Base-by-base conservation (phyloP, 2,113 vertebrate species). In the Saimiri boliviensis region DNA sequence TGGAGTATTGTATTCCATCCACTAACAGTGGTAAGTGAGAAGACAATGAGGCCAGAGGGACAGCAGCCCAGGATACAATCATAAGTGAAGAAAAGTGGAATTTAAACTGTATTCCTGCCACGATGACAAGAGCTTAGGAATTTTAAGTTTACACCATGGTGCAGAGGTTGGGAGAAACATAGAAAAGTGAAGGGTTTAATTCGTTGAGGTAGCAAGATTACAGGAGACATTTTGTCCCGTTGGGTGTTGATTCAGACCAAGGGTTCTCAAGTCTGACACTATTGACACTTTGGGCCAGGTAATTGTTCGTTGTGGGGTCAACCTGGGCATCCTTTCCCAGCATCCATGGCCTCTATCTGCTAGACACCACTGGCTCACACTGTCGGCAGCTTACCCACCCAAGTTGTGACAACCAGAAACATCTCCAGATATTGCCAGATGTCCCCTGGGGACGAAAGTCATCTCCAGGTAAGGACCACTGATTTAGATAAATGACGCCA, bases 111-210 rank as follows among this genome's bases (percentile, higher is more conserved):
- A 2, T 40, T 13, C 35, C 63, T 2, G 8, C 14, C 42, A 7
- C 0, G 6, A 40, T 1, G 32, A 0, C 1, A 16, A 79, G 76
- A 58, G 30, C 63, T 21, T 8, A 0, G 14, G 73, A 25, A 9
- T 35, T 13, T 2, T 14, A 42, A 7, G 37, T 3, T 3, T 8
- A 23, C 20, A 2, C 0, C 17, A 11, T 12, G 2, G 23, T 91
- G 19, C 60, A 42, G 76, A 42, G 89, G 11, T 21, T 14, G 32
- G 71, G 73, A 49, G 16, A 20, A 19, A 21, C 16, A 16, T 0
- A 20, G 91, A 2, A 47, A 35, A 13, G 45, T 8, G 3, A 63
- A 54, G 45, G 9, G 8, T 7, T 25, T 30, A 1, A 42, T 30
- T 40, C 54, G 32, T 10, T 17, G 9, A 73, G 60, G 23, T 3